phyloP scores from a whole-genome alignment of 53 echinoderm and acorn worm genomes.

The Holothuria leucospilota region DNA sequence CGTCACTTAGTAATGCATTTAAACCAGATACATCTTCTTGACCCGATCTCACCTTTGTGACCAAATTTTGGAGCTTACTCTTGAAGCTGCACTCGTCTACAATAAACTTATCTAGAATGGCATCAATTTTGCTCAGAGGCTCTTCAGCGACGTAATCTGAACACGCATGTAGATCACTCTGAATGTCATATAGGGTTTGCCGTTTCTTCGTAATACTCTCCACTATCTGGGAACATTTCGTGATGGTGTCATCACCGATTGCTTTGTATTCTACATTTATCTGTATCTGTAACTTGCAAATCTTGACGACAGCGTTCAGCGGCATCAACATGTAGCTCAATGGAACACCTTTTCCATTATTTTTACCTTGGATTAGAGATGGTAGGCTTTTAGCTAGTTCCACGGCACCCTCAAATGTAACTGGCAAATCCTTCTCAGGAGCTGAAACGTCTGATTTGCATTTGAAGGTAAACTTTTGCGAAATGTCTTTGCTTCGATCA shows the following conservation, averaged over 20 bases:
- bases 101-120: not conserved
- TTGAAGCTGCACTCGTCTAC: not conserved
- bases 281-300: not conserved
- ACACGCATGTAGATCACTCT: conserved; percentile 1
- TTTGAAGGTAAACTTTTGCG: conserved; percentile 12
- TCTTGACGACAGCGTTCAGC: not conserved
- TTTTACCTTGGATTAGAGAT: conserved; percentile 1
- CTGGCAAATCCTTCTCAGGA: conserved; percentile 2
- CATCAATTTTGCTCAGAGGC: not conserved
- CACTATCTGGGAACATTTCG: not conserved
- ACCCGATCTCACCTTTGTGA: not conserved
- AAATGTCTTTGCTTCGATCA: not conserved
- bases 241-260: conserved; percentile 25
- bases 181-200: conserved; percentile 14
- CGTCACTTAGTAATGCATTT: not conserved
- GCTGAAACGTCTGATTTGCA: conserved; percentile 15
- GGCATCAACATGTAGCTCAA: conserved; percentile 14
- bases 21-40: not conserved
- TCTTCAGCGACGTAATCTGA: not conserved
- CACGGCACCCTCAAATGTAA: conserved; percentile 17
- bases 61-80: not conserved
- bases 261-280: not conserved
- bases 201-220: not conserved
- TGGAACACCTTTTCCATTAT: conserved; percentile 28
- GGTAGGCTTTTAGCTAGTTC: conserved; percentile 35